phyloP scores from a whole-genome alignment of 2,113 vertebrate genomes.

The Thermophis baileyi region DNA sequence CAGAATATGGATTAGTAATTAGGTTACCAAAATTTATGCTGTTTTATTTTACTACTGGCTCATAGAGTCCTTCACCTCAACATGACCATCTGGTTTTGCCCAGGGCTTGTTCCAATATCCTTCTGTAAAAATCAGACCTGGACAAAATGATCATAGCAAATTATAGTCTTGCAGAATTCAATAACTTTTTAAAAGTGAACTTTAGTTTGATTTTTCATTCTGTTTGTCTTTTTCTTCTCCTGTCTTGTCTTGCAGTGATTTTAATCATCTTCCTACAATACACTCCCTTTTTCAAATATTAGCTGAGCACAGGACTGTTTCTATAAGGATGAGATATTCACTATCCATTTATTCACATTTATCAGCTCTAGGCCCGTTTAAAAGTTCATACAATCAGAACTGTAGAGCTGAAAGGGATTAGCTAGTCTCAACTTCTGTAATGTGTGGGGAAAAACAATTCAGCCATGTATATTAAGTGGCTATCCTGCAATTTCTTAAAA shows the following conservation, averaged over 20 bases:
- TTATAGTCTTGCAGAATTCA: neutral
- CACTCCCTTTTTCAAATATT: neutral
- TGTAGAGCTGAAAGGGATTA: neutral
- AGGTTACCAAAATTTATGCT: neutral
- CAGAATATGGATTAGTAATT: neutral
- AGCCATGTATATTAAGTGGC: neutral
- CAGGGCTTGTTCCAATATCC: neutral
- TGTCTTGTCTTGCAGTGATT: neutral
- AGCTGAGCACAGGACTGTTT: neutral
- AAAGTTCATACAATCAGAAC: neutral
- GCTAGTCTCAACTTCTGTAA: neutral
- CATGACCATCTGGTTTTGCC: neutral
- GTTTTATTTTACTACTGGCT: neutral
- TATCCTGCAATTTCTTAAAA: neutral
- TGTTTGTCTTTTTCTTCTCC: neutral
- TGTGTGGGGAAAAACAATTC: neutral
- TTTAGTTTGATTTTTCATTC: neutral
- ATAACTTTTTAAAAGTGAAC: neutral
- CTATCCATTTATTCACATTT: neutral
- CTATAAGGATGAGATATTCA: neutral
- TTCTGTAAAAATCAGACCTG: neutral
- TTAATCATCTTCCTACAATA: conserved; percentile 9
- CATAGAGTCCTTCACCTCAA: neutral
- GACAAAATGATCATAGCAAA: neutral
- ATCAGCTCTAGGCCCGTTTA: neutral